phyloP scores from a whole-genome alignment of 2,797 vertebrate genomes.

The Enteromius thamalakanensis region DNA sequence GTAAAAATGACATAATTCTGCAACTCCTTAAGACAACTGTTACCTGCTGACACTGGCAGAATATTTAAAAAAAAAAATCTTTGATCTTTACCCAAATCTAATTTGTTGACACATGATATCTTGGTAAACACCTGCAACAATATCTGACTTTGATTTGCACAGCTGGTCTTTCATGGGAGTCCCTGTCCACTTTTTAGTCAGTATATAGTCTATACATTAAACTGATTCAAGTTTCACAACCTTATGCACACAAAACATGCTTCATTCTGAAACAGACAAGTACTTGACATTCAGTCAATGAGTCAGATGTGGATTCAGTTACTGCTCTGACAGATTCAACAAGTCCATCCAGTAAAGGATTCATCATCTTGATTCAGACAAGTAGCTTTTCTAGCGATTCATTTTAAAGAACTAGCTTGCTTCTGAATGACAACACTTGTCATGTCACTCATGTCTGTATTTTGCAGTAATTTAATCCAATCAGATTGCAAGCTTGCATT shows the following conservation, averaged over 20 bases:
- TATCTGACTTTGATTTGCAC: neutral
- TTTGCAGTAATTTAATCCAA: neutral
- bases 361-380: conserved; percentile 3
- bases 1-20: neutral
- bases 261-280: neutral
- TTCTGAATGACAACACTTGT: neutral
- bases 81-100: neutral
- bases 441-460: neutral
- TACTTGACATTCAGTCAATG: neutral
- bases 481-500: neutral
- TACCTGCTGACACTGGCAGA: neutral
- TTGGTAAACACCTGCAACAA: neutral
- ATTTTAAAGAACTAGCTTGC: neutral
- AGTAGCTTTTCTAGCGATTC: neutral
- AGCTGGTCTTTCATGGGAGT: neutral
- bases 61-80: neutral
- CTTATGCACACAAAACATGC: neutral
- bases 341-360: neutral
- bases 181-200: neutral
- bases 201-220: neutral
- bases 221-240: conserved; percentile 4
- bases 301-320: neutral
- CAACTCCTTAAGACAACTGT: neutral
- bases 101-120: neutral
- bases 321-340: conserved; percentile 6